Percentiles rank a stretch among this genome's conserved stretches.
Conservation (phyloP, 2,113 vertebrate species). For the Jacana jacana region DNA sequence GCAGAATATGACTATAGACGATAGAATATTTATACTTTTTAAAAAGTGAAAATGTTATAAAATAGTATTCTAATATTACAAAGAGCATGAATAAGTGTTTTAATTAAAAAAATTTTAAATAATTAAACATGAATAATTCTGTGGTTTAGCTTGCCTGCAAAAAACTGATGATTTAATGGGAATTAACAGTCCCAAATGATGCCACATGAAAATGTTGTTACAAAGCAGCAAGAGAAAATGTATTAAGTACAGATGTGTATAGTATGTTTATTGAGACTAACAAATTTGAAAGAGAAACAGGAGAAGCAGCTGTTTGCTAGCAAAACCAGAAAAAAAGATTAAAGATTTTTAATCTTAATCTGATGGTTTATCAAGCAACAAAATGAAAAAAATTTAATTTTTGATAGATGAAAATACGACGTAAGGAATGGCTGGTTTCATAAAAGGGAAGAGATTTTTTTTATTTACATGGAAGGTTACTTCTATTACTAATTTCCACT, state of each 20-base stretch:
- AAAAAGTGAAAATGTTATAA: neutral
- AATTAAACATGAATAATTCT: neutral
- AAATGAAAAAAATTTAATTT: neutral
- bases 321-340: neutral
- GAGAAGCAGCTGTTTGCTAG: neutral
- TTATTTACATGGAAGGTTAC: neutral
- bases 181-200: neutral
- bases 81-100: neutral
- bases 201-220: neutral
- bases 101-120: neutral
- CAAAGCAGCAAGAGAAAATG: neutral
- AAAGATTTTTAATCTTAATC: neutral
- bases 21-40: neutral
- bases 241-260: neutral
- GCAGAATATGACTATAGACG: neutral
- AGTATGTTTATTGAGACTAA: neutral
- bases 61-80: neutral
- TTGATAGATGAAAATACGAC: neutral
- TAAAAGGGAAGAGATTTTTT: neutral
- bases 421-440: neutral
- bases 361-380: neutral
- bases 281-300: neutral
- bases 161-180: neutral
- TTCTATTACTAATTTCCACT: neutral
- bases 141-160: neutral